phyloP scores from a whole-genome alignment of 2,888 invertebrate species.

The Hydrotaea cyrtoneurina region DNA sequence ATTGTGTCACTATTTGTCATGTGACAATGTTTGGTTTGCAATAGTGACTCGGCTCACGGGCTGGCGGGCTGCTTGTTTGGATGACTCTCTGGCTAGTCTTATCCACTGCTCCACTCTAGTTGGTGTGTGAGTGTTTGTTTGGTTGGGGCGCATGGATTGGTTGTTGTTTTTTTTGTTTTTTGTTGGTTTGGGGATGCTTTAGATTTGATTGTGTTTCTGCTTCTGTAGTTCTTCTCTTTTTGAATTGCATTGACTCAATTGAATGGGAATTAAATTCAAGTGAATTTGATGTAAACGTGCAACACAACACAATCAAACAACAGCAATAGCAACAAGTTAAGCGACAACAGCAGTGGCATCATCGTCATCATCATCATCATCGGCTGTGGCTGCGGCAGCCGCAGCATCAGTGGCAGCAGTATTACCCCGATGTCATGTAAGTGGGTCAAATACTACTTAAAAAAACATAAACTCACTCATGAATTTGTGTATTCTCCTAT shows the following conservation, averaged over 20 bases:
- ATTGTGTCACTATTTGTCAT: conserved; percentile 68
- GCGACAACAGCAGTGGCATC: conserved; percentile 23
- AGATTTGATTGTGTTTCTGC: conserved; percentile 9
- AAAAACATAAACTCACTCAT: conserved; percentile 26
- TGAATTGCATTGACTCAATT: conserved; percentile 65
- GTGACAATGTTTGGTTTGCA: conserved; percentile 54
- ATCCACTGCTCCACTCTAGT: not conserved
- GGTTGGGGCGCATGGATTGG: not conserved
- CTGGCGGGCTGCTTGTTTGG: conserved; percentile 9
- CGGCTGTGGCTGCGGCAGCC: not conserved
- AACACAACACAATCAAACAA: conserved; percentile 31
- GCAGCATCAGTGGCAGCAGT: too few relatives aligned
- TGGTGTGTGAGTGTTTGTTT: not conserved
- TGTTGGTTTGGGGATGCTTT: too few relatives aligned
- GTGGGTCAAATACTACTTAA: conserved; percentile 67
- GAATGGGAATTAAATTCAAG: conserved; percentile 67
- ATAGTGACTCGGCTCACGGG: not conserved
- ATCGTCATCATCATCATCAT: not conserved
- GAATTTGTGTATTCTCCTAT: conserved; percentile 24
- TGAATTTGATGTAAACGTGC: conserved; percentile 67
- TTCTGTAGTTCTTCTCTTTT: not conserved
- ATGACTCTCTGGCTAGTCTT: conserved; percentile 4
- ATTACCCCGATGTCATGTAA: conserved; percentile 56
- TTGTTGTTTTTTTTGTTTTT: too few relatives aligned
- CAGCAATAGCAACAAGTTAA: conserved; percentile 20